A percentile compares a stretch with the other conserved stretches of the same genome.
Evolutionary conservation across 1,140 invertebrate genomes (phyloP).

Genomic region (Dendroctonus ponderosae): DNA sequence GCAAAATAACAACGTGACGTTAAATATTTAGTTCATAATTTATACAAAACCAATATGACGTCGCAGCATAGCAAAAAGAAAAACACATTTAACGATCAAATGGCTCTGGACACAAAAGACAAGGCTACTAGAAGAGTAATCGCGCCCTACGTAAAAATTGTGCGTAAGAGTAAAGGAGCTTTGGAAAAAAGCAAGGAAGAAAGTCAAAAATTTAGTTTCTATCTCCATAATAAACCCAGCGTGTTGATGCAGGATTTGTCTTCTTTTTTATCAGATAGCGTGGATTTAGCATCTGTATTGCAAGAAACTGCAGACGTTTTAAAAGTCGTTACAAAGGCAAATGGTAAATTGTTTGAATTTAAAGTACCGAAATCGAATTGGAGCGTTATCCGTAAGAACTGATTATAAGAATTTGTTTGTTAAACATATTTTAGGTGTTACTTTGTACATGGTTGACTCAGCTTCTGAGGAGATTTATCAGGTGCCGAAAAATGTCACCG

Average conservation of each 20-base stretch:
- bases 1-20: no score
- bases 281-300: conserved; percentile 55
- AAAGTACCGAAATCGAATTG: no score
- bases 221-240: conserved; percentile 46
- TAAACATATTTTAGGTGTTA: conserved; percentile 6
- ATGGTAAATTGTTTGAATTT: conserved; percentile 44
- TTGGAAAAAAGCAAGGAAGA: conserved; percentile 39
- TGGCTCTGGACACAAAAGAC: conserved; percentile 33
- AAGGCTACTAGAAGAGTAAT: conserved; percentile 55
- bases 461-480: conserved; percentile 54
- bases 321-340: conserved; percentile 54
- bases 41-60: background rate
- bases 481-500: conserved; percentile 50
- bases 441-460: conserved; percentile 49
- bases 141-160: conserved; percentile 56
- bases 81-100: conserved; percentile 21
- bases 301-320: conserved; percentile 57
- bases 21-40: no score
- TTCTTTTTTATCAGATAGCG: conserved; percentile 53
- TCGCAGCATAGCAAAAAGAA: conserved; percentile 15
- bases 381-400: no score
- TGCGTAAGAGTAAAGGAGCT: conserved; percentile 49
- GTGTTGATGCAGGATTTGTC: conserved; percentile 44
- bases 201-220: conserved; percentile 44
- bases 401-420: no score